Percentiles rank a stretch among this genome's conserved stretches.
Evolutionary conservation across 2,797 vertebrate species (phyloP).

Genomic region (Pangasius djambal): DNA sequence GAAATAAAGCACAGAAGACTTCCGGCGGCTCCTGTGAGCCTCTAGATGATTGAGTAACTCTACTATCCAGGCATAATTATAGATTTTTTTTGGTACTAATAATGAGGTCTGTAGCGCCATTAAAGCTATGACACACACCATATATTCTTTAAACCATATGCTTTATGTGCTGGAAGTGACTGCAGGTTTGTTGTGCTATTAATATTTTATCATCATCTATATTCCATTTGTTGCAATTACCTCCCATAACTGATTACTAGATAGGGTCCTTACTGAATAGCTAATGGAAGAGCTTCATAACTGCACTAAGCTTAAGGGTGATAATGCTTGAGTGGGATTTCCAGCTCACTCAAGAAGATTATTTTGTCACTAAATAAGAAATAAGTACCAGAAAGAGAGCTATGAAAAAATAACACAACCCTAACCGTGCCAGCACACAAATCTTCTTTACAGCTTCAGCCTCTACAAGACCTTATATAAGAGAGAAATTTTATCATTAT

Average conservation of each 20-base stretch:
- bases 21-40: neutral
- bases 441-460: neutral
- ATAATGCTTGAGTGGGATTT: neutral
- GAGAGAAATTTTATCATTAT: slow-evolving; percentile 23
- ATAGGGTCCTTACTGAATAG: slow-evolving; percentile 6
- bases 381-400: neutral
- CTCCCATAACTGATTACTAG: slow-evolving; percentile 28
- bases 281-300: slow-evolving; percentile 29
- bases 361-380: slow-evolving; percentile 9
- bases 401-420: neutral
- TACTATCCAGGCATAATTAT: slow-evolving; percentile 36
- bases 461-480: slow-evolving; percentile 1
- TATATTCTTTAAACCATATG: slow-evolving; percentile 10
- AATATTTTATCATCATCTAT: slow-evolving; percentile 43
- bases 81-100: slow-evolving; percentile 19
- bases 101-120: neutral
- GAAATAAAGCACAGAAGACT: slow-evolving; percentile 34
- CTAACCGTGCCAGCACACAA: neutral
- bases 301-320: neutral
- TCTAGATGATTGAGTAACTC: slow-evolving; percentile 30
- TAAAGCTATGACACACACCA: slow-evolving; percentile 21
- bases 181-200: slow-evolving; percentile 17
- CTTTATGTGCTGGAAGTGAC: slow-evolving; percentile 13
- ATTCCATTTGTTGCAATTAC: slow-evolving; percentile 36
- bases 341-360: neutral